Percentiles rank a stretch among this genome's conserved stretches.
Evolutionary conservation across 2,113 vertebrate species (phyloP).

Genomic region (Toxotes jaculatrix): DNA sequence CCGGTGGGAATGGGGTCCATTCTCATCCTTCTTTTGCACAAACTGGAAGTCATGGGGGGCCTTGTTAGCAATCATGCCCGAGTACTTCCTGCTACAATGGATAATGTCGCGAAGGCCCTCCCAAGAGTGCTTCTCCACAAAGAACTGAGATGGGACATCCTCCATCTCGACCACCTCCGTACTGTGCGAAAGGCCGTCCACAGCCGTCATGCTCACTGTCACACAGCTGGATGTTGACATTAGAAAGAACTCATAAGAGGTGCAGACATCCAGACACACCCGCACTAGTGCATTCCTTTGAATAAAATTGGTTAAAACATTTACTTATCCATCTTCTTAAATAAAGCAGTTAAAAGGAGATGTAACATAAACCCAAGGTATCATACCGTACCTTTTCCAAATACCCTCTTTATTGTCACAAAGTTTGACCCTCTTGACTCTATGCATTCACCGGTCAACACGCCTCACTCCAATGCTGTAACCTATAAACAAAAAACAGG

Average conservation of each 20-base stretch:
- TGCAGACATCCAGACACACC: background rate
- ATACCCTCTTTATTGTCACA: conserved; percentile 90
- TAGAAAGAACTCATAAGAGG: conserved; percentile 18
- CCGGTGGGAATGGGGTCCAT: conserved; percentile 94
- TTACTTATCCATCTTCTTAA: background rate
- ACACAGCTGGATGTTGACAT: conserved; percentile 76
- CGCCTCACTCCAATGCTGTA: conserved; percentile 84
- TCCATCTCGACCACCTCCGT: conserved; percentile 90
- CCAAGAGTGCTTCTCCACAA: conserved; percentile 97
- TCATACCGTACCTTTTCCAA: conserved; percentile 91
- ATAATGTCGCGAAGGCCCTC: conserved; percentile 95
- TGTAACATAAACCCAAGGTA: background rate
- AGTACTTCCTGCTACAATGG: conserved; percentile 97
- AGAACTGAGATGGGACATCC: conserved; percentile 89
- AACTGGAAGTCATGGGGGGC: conserved; percentile 99
- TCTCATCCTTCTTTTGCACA: conserved; percentile 93
- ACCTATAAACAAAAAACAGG: conserved; percentile 68
- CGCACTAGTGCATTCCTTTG: background rate
- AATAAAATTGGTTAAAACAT: background rate
- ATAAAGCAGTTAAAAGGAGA: background rate
- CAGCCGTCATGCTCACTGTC: conserved; percentile 89
- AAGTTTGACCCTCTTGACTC: conserved; percentile 95
- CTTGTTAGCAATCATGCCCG: conserved; percentile 95
- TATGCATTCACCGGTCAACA: conserved; percentile 94
- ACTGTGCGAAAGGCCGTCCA: conserved; percentile 86